These are phyloP conservation scores for Drosophila setifemur DNA, from an alignment of 1,140 invertebrate genomes.

Conservation along the genomic window DNA sequence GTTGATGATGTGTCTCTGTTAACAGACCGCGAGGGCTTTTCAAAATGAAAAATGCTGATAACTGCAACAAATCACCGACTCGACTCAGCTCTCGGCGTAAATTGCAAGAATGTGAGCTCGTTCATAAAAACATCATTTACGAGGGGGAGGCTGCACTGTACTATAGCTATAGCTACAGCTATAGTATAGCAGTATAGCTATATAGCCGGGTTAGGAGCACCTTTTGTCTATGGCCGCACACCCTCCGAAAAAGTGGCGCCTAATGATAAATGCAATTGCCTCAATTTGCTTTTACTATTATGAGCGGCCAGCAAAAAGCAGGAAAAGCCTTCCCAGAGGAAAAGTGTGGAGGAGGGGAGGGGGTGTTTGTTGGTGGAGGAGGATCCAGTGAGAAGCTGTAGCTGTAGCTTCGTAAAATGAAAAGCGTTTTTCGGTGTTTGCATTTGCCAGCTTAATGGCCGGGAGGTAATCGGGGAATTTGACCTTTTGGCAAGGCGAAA, in stretches of 20 bases:
- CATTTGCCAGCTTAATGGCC: conserved; percentile 51
- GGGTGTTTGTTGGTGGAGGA: too few relatives aligned
- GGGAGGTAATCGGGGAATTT: conserved; percentile 12
- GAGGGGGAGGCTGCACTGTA: conserved; percentile 16
- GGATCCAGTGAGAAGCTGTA: not conserved
- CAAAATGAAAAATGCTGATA: conserved; percentile 76
- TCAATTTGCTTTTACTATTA: conserved; percentile 71
- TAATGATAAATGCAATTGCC: conserved; percentile 75
- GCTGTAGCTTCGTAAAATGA: conserved; percentile 50
- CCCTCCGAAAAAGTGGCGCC: conserved; percentile 38
- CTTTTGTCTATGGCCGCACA: conserved; percentile 17
- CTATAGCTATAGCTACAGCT: too few relatives aligned
- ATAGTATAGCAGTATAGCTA: too few relatives aligned
- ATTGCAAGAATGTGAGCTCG: conserved; percentile 65
- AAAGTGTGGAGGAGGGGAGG: not conserved
- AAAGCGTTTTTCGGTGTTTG: conserved; percentile 53
- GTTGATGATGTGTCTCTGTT: conserved; percentile 60
- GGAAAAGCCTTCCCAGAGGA: conserved; percentile 25
- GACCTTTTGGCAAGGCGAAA: conserved; percentile 37
- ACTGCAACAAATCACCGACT: conserved; percentile 70
- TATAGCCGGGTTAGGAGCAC: conserved; percentile 15
- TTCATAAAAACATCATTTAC: conserved; percentile 75
- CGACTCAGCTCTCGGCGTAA: conserved; percentile 36
- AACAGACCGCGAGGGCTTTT: conserved; percentile 58
- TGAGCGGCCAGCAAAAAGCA: conserved; percentile 33